These are phyloP conservation scores for Corythucha ciliata DNA, from an alignment of 2,888 invertebrate species.

Conservation along the genomic window DNA sequence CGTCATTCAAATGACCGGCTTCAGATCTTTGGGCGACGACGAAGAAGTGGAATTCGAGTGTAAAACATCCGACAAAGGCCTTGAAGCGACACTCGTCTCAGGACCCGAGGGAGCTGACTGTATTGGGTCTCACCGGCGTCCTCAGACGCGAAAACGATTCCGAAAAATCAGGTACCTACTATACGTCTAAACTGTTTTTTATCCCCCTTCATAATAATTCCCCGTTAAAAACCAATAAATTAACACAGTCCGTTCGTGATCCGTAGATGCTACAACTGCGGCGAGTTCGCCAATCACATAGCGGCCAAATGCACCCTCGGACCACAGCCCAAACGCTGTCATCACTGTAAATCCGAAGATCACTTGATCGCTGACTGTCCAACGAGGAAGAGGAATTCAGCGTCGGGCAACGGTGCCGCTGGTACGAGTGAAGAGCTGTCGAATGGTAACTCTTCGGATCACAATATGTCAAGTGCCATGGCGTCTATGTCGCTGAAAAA, in stretches of 20 bases:
- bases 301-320: conserved; percentile 81
- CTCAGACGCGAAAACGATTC: conserved; percentile 70
- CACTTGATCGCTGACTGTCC: conserved; percentile 88
- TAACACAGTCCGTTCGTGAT: not conserved
- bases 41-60: conserved; percentile 84
- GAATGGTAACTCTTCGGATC: conserved; percentile 17
- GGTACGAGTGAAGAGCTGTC: conserved; percentile 25
- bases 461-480: conserved; percentile 17
- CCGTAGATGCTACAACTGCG: conserved; percentile 80
- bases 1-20: conserved; percentile 83
- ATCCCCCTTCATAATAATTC: conserved; percentile 13
- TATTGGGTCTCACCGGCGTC: conserved; percentile 71
- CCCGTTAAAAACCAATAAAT: conserved; percentile 21
- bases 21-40: conserved; percentile 76
- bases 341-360: conserved; percentile 77
- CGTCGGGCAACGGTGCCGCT: conserved; percentile 22
- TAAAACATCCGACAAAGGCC: conserved; percentile 71
- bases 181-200: not conserved
- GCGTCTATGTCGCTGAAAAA: conserved; percentile 24
- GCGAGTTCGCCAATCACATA: conserved; percentile 85
- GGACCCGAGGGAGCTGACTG: conserved; percentile 70
- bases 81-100: conserved; percentile 77
- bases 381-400: conserved; percentile 37
- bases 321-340: conserved; percentile 84
- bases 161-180: conserved; percentile 67